Evolutionary conservation across 2,888 invertebrate genomes (phyloP).

Genomic region (Spicauda simplicius): DNA sequence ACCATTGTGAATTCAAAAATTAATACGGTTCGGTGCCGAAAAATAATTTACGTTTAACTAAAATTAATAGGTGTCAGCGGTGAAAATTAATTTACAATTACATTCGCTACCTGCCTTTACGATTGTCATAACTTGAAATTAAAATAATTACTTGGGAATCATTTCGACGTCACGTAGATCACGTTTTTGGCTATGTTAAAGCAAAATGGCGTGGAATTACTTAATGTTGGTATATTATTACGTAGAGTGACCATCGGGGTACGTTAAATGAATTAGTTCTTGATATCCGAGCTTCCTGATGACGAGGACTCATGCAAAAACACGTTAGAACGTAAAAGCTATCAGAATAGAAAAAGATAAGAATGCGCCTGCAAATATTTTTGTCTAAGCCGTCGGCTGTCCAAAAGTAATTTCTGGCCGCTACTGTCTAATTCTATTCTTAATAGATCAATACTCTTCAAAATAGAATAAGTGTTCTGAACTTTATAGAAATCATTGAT

Average conservation of each 20-base stretch:
- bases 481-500: too few relatives aligned
- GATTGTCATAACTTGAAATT: slow-evolving; percentile 9
- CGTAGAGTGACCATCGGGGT: neutral
- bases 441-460: too few relatives aligned
- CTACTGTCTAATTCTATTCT: too few relatives aligned
- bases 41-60: slow-evolving; percentile 32
- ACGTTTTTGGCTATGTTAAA: slow-evolving; percentile 14
- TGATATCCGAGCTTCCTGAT: slow-evolving; percentile 65
- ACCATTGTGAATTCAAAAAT: slow-evolving; percentile 26
- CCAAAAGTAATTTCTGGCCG: too few relatives aligned
- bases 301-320: slow-evolving; percentile 58
- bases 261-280: slow-evolving; percentile 61
- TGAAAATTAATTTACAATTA: slow-evolving; percentile 31
- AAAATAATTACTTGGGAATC: slow-evolving; percentile 4
- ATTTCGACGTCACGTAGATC: slow-evolving; percentile 15
- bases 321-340: neutral
- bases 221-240: slow-evolving; percentile 7
- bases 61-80: slow-evolving; percentile 32
- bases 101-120: slow-evolving; percentile 19
- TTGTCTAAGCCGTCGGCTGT: too few relatives aligned
- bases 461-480: too few relatives aligned
- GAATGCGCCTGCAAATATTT: neutral
- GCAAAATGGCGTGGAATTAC: slow-evolving; percentile 1
- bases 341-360: neutral
- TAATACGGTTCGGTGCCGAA: slow-evolving; percentile 18